phyloP scores from a whole-genome alignment of 2,797 vertebrate genomes.

The Leptoclinus maculatus region DNA sequence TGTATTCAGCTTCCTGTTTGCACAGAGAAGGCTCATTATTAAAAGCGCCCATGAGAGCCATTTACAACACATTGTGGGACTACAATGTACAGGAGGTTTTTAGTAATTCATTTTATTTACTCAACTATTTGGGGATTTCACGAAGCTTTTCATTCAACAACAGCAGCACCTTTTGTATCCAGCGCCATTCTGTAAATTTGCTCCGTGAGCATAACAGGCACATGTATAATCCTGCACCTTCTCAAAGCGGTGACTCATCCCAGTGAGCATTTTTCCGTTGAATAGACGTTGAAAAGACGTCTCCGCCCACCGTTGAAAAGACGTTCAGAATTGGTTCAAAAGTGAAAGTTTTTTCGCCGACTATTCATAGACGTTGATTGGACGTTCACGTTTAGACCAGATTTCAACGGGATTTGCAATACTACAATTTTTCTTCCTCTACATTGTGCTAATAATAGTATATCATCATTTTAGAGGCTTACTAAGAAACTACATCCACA shows the following conservation, averaged over 20 bases:
- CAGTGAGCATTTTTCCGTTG: no score
- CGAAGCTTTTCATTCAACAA: background rate
- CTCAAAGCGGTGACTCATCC: slow-evolving; percentile 79
- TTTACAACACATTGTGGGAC: background rate
- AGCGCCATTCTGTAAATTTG: slow-evolving; percentile 6
- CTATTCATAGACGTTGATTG: no score
- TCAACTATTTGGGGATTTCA: slow-evolving; percentile 1
- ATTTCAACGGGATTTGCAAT: no score
- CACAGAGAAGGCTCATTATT: background rate
- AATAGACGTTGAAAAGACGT: no score
- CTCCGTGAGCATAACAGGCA: slow-evolving; percentile 42
- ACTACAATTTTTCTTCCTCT: no score
- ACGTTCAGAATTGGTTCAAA: no score
- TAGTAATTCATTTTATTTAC: background rate
- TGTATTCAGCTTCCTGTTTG: background rate
- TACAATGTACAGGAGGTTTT: background rate
- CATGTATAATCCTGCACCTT: slow-evolving; percentile 77
- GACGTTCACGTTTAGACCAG: no score
- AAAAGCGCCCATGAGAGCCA: background rate
- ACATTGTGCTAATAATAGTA: no score
- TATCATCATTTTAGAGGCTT: no score
- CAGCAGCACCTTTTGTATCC: slow-evolving; percentile 5
- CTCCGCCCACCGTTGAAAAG: no score
- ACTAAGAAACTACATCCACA: no score
- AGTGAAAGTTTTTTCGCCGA: no score